Evolutionary conservation across 92 coral and sea anemone species (phyloP), one percentile per base, ranked within the genome.

Genomic region (Actinernus sp.): DNA sequence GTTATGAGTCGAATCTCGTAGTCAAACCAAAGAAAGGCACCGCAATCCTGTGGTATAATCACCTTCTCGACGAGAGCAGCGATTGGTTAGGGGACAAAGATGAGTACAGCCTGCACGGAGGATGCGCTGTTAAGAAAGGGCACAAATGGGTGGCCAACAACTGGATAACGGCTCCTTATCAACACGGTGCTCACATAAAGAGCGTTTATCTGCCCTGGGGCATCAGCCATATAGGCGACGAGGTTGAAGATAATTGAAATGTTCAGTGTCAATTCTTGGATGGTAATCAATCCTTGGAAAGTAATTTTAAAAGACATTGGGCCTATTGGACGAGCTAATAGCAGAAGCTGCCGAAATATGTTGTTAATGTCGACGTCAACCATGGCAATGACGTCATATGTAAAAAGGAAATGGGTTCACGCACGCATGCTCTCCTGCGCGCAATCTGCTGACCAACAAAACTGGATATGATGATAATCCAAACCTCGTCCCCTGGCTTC

Each of bases 21-120:
- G 38, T 95, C 38, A 76, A 80, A 20, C 88, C 99, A 3, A 76
- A 48, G 21, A 84, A 73, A 68, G 99, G 99, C 28, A 95, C 99
- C 1, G 97, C 97, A 0, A 54, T 95, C 20, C 48, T 95, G 83
- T 95, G 99, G 99, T 95, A 95, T 66, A 95, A 95, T 54, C 99
- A 95, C 53, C 76, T 74, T 41, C 54, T 91, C 1, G 99, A 95
- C 53, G 74, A 81, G 57, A 76, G 84, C 23, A 79, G 64, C 37
- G 94, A 65, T 77, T 95, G 99, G 99, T 50, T 95, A 74, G 99
- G 99, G 2, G 77, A 86, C 0, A 68, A 76, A 18, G 99, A 95
- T 47, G 70, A 44, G 9, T 88, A 58, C 63, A 95, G 99, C 63
- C 58, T 95, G 2, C 99, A 95, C 39, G 99, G 99, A 2, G 99